These are phyloP conservation scores for Marmota monax DNA, from an alignment of 2,113 vertebrate species.

Conservation along the genomic window DNA sequence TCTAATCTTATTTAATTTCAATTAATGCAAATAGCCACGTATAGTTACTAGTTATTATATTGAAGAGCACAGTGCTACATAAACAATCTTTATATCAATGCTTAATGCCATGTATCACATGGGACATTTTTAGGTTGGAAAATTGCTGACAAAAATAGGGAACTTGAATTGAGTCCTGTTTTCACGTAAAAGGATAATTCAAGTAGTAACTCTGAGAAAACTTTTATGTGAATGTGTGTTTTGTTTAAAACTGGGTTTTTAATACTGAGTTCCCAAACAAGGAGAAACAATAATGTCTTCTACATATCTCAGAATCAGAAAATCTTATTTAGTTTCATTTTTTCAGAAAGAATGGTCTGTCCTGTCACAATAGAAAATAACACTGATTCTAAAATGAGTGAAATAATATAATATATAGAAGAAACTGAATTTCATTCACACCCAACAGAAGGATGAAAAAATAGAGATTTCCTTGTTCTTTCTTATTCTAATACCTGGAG, in stretches of 20 bases:
- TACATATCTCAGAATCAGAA: not conserved
- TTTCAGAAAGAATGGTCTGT: not conserved
- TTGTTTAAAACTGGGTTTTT: not conserved
- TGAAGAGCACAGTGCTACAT: not conserved
- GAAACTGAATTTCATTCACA: not conserved
- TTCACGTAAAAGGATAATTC: not conserved
- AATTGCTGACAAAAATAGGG: not conserved
- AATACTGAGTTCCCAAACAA: not conserved
- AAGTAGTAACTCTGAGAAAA: not conserved
- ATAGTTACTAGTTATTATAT: not conserved
- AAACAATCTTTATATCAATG: not conserved
- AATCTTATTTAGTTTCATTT: not conserved
- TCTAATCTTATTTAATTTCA: not conserved
- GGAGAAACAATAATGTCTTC: not conserved
- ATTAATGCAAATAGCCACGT: not conserved
- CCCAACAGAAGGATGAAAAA: not conserved
- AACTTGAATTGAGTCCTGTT: not conserved
- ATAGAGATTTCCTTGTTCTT: not conserved
- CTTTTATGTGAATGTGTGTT: not conserved
- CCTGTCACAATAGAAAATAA: not conserved
- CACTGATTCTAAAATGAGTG: not conserved
- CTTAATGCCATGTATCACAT: not conserved
- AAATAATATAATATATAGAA: not conserved
- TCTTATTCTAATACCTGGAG: not conserved
- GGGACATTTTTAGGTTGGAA: not conserved